Evolutionary conservation across 2,888 invertebrate species (phyloP).

Genomic region (Amitus sp.): DNA sequence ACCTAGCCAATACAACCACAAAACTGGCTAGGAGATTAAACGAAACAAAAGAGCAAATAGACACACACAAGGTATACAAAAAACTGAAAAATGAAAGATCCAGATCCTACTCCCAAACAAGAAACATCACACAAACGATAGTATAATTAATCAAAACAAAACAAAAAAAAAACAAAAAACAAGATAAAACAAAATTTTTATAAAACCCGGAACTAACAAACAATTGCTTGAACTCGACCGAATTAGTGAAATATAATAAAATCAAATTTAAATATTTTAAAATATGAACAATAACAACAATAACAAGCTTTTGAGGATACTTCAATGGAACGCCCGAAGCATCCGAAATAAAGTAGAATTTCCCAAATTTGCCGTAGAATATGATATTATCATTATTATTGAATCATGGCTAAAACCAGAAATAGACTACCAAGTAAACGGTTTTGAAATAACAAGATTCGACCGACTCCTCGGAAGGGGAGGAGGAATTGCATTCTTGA

Average conservation of each 20-base stretch:
- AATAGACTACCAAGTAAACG: background rate
- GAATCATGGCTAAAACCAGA: background rate
- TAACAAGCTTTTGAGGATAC: no score
- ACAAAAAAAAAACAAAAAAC: no score
- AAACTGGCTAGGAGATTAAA: background rate
- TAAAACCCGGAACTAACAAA: no score
- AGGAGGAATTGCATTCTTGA: background rate
- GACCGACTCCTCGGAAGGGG: background rate
- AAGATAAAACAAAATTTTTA: background rate
- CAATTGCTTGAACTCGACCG: no score
- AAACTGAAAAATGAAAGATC: background rate
- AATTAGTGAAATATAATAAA: no score
- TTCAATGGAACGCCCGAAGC: background rate
- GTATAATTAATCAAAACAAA: no score
- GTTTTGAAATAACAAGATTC: background rate
- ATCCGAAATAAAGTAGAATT: background rate
- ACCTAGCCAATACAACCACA: background rate
- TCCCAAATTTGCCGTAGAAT: background rate
- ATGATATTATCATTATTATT: background rate
- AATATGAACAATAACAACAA: no score
- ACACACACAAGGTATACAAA: background rate
- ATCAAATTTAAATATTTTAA: no score
- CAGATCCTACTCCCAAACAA: background rate
- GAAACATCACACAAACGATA: background rate
- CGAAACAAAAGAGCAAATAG: background rate